Conservation (phyloP, 37 sponge, comb jelly and placozoan species). For the Oscarella lobularis region DNA sequence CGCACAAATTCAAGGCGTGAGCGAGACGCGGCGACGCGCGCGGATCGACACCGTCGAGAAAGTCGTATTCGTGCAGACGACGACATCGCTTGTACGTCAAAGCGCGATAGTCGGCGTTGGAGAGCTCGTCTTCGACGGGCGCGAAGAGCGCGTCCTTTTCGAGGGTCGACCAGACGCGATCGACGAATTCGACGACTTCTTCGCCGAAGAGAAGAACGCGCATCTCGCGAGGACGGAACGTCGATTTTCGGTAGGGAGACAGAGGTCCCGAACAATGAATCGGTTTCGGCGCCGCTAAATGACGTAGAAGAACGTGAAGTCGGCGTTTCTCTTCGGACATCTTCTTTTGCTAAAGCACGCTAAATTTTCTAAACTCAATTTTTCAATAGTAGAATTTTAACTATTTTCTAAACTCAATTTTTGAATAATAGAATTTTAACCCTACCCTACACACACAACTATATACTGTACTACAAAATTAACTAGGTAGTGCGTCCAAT, state of each 20-base stretch:
- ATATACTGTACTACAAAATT: no score
- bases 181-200: not conserved
- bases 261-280: not conserved
- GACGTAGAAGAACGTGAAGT: no score
- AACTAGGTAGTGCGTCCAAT: no score
- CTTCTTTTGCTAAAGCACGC: no score
- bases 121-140: slow-evolving; percentile 9
- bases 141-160: slow-evolving; percentile 49
- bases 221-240: not conserved
- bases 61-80: slow-evolving; percentile 46
- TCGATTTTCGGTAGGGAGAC: not conserved
- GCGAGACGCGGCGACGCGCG: slow-evolving; percentile 13
- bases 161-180: slow-evolving; percentile 44
- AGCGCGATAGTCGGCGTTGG: slow-evolving; percentile 30
- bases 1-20: slow-evolving; percentile 6
- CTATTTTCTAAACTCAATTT: no score
- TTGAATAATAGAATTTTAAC: no score
- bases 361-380: no score
- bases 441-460: no score
- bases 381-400: no score
- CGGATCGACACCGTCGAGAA: slow-evolving; percentile 14
- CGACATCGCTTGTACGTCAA: slow-evolving; percentile 38
- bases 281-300: no score
- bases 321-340: no score
- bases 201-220: not conserved